Evolutionary conservation across 2,888 invertebrate species (phyloP), one percentile per base, ranked within the genome.

Genomic region (Drosophila prolongata): DNA sequence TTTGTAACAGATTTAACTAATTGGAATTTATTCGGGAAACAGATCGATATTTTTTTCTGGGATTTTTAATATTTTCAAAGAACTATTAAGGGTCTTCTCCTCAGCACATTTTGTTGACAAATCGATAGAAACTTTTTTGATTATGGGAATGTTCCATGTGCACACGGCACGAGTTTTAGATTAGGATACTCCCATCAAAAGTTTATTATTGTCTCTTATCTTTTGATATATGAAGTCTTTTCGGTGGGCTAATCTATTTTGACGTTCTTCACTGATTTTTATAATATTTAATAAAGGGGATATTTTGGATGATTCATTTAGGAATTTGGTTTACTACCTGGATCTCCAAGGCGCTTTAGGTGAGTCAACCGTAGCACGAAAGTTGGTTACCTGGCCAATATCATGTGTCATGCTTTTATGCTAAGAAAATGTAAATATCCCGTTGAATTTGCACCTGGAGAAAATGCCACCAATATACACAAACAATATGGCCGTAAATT

Each of bases 1-100:
- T 67, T 66, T 65, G 47, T 53, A 49, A 64, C 13, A 74, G 67
- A 60, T 67, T 76, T 57, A 56, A 80, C 74, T 79, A 87, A 82
- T 82, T 87, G 64, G 82, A 87, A 79, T 85, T 77, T 70, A 79
- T 87, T 69, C 46, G 56, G 44, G 19, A 61, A 64, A 50, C 64
- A 53, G 6, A 35, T 37, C 19, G 38, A 68, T 71, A 40, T 19
- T 54, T 52, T 52, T 53, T 30, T 35, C 9, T 77, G 42, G 40
- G 24, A 16, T 67, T 62, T 58, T 3, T 57, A 71, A 71, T 62
- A 77, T 75, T 80, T 66, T 54, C 46, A 14, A 37, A n/a, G 19
- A 74, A 50, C 40, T 47, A 38, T 27, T 24, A 3, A 10, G n/a
- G 13, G 9, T 11, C 16, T 30, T 13, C 11, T 8, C 13, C 13